Percentiles rank a stretch among this genome's conserved stretches.
These are phyloP conservation scores for Hozukius guyotensis DNA, from an alignment of 2,797 vertebrate genomes.

Conservation along the genomic window DNA sequence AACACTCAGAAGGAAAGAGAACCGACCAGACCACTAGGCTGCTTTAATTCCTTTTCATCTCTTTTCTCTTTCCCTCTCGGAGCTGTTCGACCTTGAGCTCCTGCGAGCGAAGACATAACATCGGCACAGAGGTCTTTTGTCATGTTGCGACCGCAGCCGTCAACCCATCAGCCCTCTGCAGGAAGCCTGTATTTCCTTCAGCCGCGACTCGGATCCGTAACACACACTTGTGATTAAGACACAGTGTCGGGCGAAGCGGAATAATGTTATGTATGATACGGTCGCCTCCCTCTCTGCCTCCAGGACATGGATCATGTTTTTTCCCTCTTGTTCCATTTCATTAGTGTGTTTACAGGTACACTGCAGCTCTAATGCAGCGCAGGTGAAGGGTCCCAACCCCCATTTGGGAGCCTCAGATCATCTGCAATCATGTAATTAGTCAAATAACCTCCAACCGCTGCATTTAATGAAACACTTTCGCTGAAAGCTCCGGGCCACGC, in stretches of 20 bases:
- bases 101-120: conserved; percentile 24
- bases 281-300: background rate
- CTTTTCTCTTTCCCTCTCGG: background rate
- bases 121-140: conserved; percentile 48
- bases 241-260: background rate
- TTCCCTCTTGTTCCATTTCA: conserved; percentile 4
- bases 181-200: conserved; percentile 7
- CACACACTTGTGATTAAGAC: conserved; percentile 14
- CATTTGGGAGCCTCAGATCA: conserved; percentile 1
- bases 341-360: conserved; percentile 15
- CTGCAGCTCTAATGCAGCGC: conserved; percentile 6
- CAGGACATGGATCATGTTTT: background rate
- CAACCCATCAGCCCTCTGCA: conserved; percentile 10
- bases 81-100: conserved; percentile 54
- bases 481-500: background rate
- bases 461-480: background rate
- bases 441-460: conserved; percentile 1
- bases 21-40: background rate
- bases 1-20: conserved; percentile 7
- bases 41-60: conserved; percentile 44
- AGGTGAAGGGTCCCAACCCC: conserved; percentile 33
- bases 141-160: conserved; percentile 31
- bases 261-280: background rate
- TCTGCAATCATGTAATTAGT: conserved; percentile 24
- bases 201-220: background rate